Base-by-base conservation (phyloP, 2,888 invertebrate species). In the Drosophila robusta region DNA sequence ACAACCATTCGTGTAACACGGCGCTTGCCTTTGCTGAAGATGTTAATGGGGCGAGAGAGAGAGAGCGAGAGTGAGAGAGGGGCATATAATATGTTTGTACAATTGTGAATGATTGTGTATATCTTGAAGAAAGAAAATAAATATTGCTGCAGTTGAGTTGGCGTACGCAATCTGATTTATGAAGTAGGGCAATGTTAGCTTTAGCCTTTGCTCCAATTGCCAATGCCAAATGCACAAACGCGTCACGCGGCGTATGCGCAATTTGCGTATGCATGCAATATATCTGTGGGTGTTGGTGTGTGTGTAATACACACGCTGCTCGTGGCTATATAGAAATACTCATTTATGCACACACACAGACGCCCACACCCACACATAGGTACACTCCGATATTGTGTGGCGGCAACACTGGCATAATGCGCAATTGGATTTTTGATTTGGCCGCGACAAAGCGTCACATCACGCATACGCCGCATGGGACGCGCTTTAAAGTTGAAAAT, bases 1-100 rank as follows among this genome's bases (percentile, higher is more conserved):
- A 98, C 95, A 18, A 98, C 98, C 95, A 98, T 96, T 74, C 97
- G 94, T 6, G 98, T 98, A 36, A 98, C 98, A 77, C 97, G 94
- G 92, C 96, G 95, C 93, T 97, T 97, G 70, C 97, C 96, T 75
- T 97, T 94, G 70, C 96, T 94, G 85, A 7, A 52, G n/a, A 29
- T 9, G 29, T 9, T 29, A 9, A 29, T 29, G 9, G 49, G 36
- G 47, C 50, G 42, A 49, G 22, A 36, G 32, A 36, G n/a, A 41
- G 18, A 36, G 46, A 38, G 32, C 32, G n/a, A 41, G 18, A 36
- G 46, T 36, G 50, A 51, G 39, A 49, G 22, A 36, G 29, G 57
- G 58, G 14, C 42, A 47, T 16, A 32, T 38, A 34, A 64, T 57
- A 50, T 26, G 11, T 26, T 5, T n/a, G 16, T 47, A 18, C 12